Base-by-base conservation (phyloP, 2,797 vertebrate genomes). In the Neoniphon sammara region DNA sequence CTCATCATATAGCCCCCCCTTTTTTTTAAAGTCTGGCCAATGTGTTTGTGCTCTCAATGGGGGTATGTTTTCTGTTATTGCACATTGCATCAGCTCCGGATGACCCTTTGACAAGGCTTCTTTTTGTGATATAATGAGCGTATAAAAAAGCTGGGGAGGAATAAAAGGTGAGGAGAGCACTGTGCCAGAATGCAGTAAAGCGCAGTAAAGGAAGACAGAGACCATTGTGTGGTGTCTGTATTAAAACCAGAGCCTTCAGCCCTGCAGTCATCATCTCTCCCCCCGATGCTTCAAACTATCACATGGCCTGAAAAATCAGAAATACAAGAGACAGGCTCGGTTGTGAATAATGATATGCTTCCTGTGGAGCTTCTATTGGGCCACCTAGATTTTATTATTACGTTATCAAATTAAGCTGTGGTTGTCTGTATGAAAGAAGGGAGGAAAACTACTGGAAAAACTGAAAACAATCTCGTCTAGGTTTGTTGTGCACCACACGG, bases 21-120 rank as follows among this genome's bases (percentile, higher is more conserved):
- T 73, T 80, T 83, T n/a, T n/a, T n/a, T n/a, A n/a, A n/a, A 68
- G 80, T 92, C 89, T 83, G 89, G 86, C 81, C 87, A 91, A 87
- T 81, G 85, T 89, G 91, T 86, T 91, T 85, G 89, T 59, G 79
- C 89, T 92, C 87, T 86, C 31, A 31, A 64, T 70, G 76, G 85
- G 79, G 82, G 74, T 77, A 91, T 94, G 93, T 92, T 95, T 93
- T 92, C 87, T 90, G 89, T 94, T 95, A 94, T 87, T 92, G 82
- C 68, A 76, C 88, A 78, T 92, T 90, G 88, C 92, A 89, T 94
- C 91, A 89, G 89, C 87, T 81, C 90, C 53, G 86, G 87, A 86
- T 88, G 90, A 94, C 90, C 91, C 84, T 77, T 80, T 87, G 89
- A 92, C 80, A 91, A 85, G 88, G 70, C 80, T 90, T 78, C 74